Base-by-base conservation (phyloP, 2,797 vertebrate genomes). In the Sardinella longiceps region DNA sequence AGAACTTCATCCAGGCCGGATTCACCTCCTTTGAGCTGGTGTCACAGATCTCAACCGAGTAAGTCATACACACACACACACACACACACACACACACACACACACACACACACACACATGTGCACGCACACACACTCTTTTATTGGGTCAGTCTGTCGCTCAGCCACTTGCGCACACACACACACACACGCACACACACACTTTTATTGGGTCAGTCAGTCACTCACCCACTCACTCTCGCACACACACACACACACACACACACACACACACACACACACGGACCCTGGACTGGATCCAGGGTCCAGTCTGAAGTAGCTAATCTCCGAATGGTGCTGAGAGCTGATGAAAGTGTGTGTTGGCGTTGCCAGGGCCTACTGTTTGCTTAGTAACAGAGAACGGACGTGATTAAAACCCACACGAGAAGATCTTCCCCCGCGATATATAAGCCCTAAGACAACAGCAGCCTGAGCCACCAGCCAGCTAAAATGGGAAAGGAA, bases 21-120 rank as follows among this genome's bases (percentile, higher is more conserved):
- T 94, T 97, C 91, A 94, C 88, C 82, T 94, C 94, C 87, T 93
- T 97, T 30, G 94, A 97, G 66, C 88, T 95, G 30, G 92, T 97
- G 48, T 93, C 94, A 0, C 95, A 97, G 87, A 93, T 97, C 80
- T 94, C 93, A 6, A 94, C 96, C 0, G 96, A 98, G 97, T 97
- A 89, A 92, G 96, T 93, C 0, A 0, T 43, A 28, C 10, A 0
- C 74, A 10, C 45, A 20, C 81, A 10, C 58, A 56, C 37, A 56
- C 53, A 66, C 33, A 33, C 50, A 45, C 20, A 66, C 82, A 58
- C 20, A 33, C 18, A 45, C 60, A 82, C 15, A 80, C 80, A 45
- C 58, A 81, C 25, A n/a, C 15, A 83, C 25, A 43, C 81, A 58
- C n/a, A n/a, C n/a, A n/a, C n/a, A n/a, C n/a, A n/a, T n/a, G n/a